A percentile compares a stretch with the other conserved stretches of the same genome.
Conservation (phyloP, 2,113 vertebrate genomes). For the Falcunculus frontatus region DNA sequence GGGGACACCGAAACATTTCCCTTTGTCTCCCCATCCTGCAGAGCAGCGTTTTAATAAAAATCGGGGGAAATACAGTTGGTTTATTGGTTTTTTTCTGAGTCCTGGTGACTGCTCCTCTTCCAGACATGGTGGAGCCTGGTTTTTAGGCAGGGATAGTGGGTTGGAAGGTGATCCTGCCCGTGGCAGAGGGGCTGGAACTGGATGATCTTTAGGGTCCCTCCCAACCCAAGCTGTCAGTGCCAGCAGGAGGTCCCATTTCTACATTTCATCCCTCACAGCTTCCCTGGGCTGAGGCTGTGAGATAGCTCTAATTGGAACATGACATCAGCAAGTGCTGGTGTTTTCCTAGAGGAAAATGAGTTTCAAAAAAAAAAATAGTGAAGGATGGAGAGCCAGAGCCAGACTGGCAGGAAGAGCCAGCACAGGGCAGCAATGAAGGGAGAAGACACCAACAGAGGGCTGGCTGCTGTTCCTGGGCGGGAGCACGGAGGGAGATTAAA, state of each 20-base stretch:
- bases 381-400: background rate
- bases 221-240: background rate
- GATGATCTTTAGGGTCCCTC: background rate
- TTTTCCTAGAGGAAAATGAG: background rate
- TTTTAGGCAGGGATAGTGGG: background rate
- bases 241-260: background rate
- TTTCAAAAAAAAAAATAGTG: background rate
- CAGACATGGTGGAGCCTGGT: background rate
- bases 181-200: background rate
- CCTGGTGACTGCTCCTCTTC: background rate
- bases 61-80: fast-evolving
- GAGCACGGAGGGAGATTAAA: background rate
- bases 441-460: background rate
- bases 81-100: background rate
- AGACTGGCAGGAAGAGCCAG: background rate
- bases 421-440: background rate
- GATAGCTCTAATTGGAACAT: fast-evolving
- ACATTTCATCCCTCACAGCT: background rate
- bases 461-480: background rate
- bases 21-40: background rate
- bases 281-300: background rate
- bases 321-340: background rate
- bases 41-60: background rate
- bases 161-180: background rate
- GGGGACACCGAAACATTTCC: background rate